Conservation (phyloP, 2,113 vertebrate genomes). For the Clarias magur region DNA sequence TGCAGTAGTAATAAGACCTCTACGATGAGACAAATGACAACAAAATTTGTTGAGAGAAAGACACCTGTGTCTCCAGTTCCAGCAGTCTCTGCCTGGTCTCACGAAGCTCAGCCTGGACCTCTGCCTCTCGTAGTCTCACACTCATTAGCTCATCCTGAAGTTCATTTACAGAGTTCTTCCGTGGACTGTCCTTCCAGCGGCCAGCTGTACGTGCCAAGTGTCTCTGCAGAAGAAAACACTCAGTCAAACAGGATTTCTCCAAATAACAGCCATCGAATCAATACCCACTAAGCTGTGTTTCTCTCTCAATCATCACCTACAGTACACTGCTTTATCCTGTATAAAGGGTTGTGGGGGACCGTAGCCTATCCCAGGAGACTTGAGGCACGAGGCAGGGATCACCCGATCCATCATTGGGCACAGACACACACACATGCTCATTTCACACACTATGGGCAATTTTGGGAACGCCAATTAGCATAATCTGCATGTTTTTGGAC, state of each 20-base stretch:
- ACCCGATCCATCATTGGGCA: too few relatives aligned
- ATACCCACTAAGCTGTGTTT: neutral
- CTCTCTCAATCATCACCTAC: too few relatives aligned
- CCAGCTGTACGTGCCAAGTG: constrained; percentile 88
- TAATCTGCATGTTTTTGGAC: too few relatives aligned
- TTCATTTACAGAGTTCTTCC: constrained; percentile 87
- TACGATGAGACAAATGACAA: neutral
- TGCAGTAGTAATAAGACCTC: neutral
- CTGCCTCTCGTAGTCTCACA: constrained; percentile 88
- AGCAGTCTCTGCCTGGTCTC: constrained; percentile 92
- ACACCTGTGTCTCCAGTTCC: constrained; percentile 94
- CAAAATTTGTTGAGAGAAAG: neutral
- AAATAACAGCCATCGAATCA: neutral
- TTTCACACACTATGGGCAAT: too few relatives aligned
- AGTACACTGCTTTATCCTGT: too few relatives aligned
- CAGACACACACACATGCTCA: too few relatives aligned
- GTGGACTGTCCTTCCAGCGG: constrained; percentile 92
- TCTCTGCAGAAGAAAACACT: constrained; percentile 70
- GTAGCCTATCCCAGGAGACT: too few relatives aligned
- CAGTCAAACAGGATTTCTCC: neutral
- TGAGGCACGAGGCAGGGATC: too few relatives aligned
- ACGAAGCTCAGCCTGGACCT: constrained; percentile 89
- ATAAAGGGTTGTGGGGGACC: too few relatives aligned
- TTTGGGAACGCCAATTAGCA: too few relatives aligned
- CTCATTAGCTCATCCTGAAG: constrained; percentile 97